Evolutionary conservation across 2,888 invertebrate genomes (phyloP), one percentile per base, ranked within the genome.

Genomic region (Phragmatobia fuliginosa): DNA sequence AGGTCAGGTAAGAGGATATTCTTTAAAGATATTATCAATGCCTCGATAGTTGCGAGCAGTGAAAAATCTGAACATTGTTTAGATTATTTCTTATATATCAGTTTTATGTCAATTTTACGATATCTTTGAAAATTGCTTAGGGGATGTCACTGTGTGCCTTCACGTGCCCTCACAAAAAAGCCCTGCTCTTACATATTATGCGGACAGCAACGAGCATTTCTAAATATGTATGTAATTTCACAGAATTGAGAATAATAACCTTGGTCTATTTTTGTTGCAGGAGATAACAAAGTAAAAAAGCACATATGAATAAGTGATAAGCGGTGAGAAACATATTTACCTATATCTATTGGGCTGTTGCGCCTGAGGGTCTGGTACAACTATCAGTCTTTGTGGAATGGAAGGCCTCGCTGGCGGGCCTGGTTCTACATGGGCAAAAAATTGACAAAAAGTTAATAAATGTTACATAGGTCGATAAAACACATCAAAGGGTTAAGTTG

Each of bases 331-430:
- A 33, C 59, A 73, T 74, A 80, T 71, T 88, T 88, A 95, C 94
- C 94, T 95, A 90, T 95, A 96, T 96, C 96, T 95, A 93, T 96
- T 95, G 83, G 96, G 95, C 88, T 97, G 97, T 78, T 97, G 97
- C 79, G 96, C 96, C 88, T 97, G 97, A 81, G 98, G 98, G 93
- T 98, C 98, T 85, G 98, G 98, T 89, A 98, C 98, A 89, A 98
- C 98, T 87, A 98, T 98, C 90, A 98, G 96, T 95, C 98, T 97
- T 94, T 98, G 98, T 86, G 98, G 98, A 92, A 98, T 97, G 79
- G 98, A 97, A 73, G 98, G 98, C 89, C 98, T 95, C 75, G 98
- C 97, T 62, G 98, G 98, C 78, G 98, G 98, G 78, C 98, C 98
- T 38, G 98, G 98, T 89, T 98, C 98, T 90, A 97, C 68, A 78